These are phyloP conservation scores for Salvelinus namaycush DNA, from an alignment of 2,113 vertebrate genomes.

Conservation along the genomic window DNA sequence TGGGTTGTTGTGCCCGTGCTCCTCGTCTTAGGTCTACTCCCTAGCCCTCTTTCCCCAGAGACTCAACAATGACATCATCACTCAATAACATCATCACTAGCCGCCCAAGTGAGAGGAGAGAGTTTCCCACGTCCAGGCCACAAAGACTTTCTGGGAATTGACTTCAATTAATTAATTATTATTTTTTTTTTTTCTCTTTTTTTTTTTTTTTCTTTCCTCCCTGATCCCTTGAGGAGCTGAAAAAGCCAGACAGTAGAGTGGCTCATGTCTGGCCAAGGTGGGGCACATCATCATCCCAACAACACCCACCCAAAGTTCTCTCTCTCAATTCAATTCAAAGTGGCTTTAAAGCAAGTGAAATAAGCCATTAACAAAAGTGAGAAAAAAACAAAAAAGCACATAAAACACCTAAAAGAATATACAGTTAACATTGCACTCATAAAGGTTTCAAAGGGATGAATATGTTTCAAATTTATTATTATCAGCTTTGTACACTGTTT, in stretches of 20 bases:
- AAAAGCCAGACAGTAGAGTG: conserved; percentile 15
- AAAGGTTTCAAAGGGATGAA: too few relatives aligned
- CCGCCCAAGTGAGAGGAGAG: conserved; percentile 30
- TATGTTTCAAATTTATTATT: too few relatives aligned
- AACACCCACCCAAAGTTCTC: too few relatives aligned
- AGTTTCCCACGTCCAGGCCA: conserved; percentile 45
- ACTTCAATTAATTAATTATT: conserved; percentile 27
- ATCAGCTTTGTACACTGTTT: too few relatives aligned
- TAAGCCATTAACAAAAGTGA: too few relatives aligned
- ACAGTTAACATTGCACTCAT: too few relatives aligned
- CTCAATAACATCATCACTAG: conserved; percentile 59
- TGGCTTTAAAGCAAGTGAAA: too few relatives aligned
- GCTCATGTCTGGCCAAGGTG: conserved; percentile 33
- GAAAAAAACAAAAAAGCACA: too few relatives aligned
- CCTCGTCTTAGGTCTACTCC: conserved; percentile 35
- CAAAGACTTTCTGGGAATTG: conserved; percentile 38
- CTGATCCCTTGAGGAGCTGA: conserved; percentile 21
- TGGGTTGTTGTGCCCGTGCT: neutral
- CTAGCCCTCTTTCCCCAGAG: conserved; percentile 15
- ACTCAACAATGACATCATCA: conserved; percentile 55
- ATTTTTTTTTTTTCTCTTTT: conserved; percentile 10
- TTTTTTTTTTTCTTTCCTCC: neutral
- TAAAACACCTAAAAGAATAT: too few relatives aligned
- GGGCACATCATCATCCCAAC: conserved; percentile 1
- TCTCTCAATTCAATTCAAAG: too few relatives aligned